Evolutionary conservation across 2,888 invertebrate species (phyloP).

Genomic region (Leucophenga maculata): DNA sequence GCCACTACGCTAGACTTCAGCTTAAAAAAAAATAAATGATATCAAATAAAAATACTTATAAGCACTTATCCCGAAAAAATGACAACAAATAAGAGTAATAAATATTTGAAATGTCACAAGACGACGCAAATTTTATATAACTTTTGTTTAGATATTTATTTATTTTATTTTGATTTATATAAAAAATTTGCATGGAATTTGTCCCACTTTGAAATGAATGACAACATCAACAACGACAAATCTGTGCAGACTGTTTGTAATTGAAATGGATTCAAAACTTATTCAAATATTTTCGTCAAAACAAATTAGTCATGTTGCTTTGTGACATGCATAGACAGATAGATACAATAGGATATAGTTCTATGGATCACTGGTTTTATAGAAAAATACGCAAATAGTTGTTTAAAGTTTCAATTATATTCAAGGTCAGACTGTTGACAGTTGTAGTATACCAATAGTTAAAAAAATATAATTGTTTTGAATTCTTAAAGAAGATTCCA

Average conservation of each 20-base stretch:
- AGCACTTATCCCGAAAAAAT: conserved; percentile 5
- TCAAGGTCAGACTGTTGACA: too few relatives aligned
- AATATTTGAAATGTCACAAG: conserved; percentile 17
- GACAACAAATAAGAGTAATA: neutral
- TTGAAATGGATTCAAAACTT: conserved; percentile 10
- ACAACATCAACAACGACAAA: conserved; percentile 33
- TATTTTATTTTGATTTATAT: conserved; percentile 14
- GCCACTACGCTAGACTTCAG: conserved; percentile 18
- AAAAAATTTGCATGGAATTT: conserved; percentile 58
- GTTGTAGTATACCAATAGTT: too few relatives aligned
- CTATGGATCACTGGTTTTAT: too few relatives aligned
- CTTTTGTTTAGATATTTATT: conserved; percentile 38
- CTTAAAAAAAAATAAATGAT: conserved; percentile 11
- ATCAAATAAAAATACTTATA: conserved; percentile 7
- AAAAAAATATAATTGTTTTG: too few relatives aligned
- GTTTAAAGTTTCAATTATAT: too few relatives aligned
- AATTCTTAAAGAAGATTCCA: too few relatives aligned
- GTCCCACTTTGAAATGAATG: conserved; percentile 54
- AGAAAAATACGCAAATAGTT: too few relatives aligned
- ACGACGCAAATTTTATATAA: conserved; percentile 56
- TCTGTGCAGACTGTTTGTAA: conserved; percentile 45
- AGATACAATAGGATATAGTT: too few relatives aligned
- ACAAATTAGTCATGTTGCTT: neutral
- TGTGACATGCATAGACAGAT: neutral
- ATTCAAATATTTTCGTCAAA: neutral